Evolutionary conservation across 2,797 vertebrate species (phyloP).

Genomic region (Muscicapa striata): DNA sequence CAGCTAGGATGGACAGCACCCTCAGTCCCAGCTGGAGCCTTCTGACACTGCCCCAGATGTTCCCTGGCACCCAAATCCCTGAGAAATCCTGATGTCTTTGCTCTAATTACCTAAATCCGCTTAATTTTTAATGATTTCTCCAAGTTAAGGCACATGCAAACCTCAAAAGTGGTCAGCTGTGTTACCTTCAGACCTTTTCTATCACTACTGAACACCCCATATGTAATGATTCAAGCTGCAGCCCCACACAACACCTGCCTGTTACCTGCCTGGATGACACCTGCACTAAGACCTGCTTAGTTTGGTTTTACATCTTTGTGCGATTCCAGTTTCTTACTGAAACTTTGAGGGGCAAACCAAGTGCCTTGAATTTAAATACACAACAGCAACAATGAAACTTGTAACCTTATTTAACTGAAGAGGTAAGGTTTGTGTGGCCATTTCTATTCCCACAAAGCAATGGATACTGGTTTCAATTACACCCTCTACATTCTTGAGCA

Average conservation of each 20-base stretch:
- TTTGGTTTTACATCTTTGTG: neutral
- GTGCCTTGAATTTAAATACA: neutral
- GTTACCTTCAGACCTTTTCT: neutral
- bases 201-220: neutral
- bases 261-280: neutral
- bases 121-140: neutral
- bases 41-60: neutral
- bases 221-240: neutral
- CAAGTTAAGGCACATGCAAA: neutral
- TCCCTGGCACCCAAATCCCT: neutral
- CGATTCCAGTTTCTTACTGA: neutral
- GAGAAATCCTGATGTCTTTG: neutral
- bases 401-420: neutral
- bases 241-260: neutral
- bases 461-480: neutral
- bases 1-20: neutral
- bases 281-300: neutral
- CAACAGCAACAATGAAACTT: neutral
- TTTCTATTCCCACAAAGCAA: neutral
- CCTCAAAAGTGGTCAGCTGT: neutral
- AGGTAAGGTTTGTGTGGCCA: neutral
- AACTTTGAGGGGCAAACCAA: neutral
- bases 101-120: neutral
- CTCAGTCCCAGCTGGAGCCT: neutral
- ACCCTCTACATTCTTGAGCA: neutral